Evolutionary conservation across 2,888 invertebrate genomes (phyloP).

Genomic region (Scrobipalpa costella): DNA sequence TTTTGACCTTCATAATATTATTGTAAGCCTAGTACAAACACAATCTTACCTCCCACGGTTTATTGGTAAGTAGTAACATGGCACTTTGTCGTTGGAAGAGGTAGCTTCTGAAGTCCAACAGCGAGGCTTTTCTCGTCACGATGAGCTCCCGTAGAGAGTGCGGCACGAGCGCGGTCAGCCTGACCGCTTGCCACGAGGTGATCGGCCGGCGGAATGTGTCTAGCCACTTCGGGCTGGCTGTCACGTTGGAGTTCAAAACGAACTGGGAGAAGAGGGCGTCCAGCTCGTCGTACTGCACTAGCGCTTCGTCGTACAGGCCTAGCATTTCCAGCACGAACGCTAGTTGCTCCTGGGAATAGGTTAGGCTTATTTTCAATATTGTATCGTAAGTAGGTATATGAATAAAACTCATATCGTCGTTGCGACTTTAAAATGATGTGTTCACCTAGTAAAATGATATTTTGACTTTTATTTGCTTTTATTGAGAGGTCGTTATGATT

Average conservation of each 20-base stretch:
- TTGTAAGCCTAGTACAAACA: neutral
- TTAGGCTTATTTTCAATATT: too few relatives aligned
- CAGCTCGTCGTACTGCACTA: conserved; percentile 98
- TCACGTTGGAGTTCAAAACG: conserved; percentile 94
- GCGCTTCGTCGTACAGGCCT: conserved; percentile 94
- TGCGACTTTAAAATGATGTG: too few relatives aligned
- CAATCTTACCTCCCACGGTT: conserved; percentile 90
- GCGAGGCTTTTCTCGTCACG: conserved; percentile 82
- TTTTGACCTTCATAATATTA: neutral
- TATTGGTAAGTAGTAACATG: conserved; percentile 86
- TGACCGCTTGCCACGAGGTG: conserved; percentile 92
- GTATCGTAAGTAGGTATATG: too few relatives aligned
- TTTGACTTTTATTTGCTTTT: too few relatives aligned
- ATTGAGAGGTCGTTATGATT: too few relatives aligned
- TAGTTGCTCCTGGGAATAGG: conserved; percentile 90
- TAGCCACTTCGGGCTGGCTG: conserved; percentile 93
- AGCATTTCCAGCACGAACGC: conserved; percentile 97
- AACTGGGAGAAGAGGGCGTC: conserved; percentile 98
- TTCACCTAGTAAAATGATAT: too few relatives aligned
- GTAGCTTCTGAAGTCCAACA: conserved; percentile 96
- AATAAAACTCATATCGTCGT: too few relatives aligned
- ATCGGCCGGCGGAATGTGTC: conserved; percentile 89
- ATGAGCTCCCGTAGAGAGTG: conserved; percentile 76
- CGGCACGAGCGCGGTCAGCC: conserved; percentile 82
- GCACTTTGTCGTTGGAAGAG: conserved; percentile 96